Percentiles rank a stretch among this genome's conserved stretches.
Evolutionary conservation across 2,113 vertebrate species (phyloP).

Genomic region (Mystacornis crossleyi): DNA sequence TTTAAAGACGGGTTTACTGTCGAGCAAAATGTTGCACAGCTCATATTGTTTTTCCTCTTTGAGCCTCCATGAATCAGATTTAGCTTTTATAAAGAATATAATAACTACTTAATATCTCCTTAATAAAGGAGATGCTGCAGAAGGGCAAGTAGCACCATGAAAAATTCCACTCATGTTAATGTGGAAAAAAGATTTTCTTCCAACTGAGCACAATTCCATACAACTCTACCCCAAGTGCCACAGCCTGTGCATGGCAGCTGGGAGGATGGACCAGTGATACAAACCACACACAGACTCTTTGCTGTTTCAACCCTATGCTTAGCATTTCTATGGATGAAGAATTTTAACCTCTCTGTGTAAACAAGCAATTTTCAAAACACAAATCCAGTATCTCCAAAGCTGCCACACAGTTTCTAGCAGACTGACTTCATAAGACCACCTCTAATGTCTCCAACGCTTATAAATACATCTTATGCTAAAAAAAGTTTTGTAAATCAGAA

Average conservation of each 20-base stretch:
- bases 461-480: not conserved
- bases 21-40: not conserved
- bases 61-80: not conserved
- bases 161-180: not conserved
- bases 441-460: not conserved
- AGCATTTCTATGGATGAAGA: not conserved
- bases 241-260: not conserved
- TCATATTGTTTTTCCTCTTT: not conserved
- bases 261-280: not conserved
- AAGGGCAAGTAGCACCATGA: not conserved
- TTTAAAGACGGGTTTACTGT: conserved; percentile 34
- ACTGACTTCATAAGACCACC: not conserved
- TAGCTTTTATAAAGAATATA: not conserved
- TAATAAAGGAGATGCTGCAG: not conserved
- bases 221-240: not conserved
- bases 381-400: not conserved
- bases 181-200: not conserved
- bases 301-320: not conserved
- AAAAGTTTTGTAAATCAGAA: not conserved
- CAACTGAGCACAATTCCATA: fast-evolving
- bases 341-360: not conserved
- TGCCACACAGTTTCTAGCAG: not conserved
- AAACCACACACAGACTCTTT: not conserved
- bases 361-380: not conserved
- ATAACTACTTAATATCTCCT: not conserved